These are phyloP conservation scores for Ageneiosus marmoratus DNA, from an alignment of 2,113 vertebrate genomes.

Conservation along the genomic window DNA sequence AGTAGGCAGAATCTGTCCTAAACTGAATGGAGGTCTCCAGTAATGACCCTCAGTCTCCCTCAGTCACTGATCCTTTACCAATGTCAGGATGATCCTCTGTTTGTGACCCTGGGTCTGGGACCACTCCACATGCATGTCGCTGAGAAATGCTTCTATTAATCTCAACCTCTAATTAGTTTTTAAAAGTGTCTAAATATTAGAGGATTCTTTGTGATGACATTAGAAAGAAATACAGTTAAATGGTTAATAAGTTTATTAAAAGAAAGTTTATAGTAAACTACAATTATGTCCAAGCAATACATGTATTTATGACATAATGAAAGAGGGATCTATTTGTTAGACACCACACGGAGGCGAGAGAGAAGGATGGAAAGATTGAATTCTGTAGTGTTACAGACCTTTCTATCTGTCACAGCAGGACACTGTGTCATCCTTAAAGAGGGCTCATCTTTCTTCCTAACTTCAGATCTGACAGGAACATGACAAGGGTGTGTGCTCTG, in stretches of 20 bases:
- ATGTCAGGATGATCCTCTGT: not conserved
- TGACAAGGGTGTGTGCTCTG: constrained; percentile 70
- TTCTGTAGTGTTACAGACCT: constrained; percentile 63
- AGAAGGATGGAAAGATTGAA: constrained; percentile 66
- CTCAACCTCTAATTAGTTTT: not conserved
- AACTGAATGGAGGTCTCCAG: not conserved
- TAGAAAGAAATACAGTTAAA: too few species aligned
- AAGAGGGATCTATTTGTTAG: constrained; percentile 36
- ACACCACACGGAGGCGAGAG: constrained; percentile 46
- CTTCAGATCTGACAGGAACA: constrained; percentile 69
- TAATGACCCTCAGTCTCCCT: not conserved
- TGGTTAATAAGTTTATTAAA: not conserved
- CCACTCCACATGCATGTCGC: not conserved
- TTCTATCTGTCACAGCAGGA: constrained; percentile 71
- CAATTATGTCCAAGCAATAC: not conserved
- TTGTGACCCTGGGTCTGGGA: not conserved
- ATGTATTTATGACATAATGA: constrained; percentile 26
- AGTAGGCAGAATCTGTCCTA: not conserved
- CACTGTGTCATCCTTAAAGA: constrained; percentile 61
- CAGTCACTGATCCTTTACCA: constrained; percentile 3
- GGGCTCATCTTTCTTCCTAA: constrained; percentile 70
- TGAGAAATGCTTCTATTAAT: not conserved
- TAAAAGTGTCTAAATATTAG: not conserved
- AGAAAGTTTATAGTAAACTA: not conserved
- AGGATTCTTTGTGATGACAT: too few species aligned